Evolutionary conservation across 1,140 invertebrate species (phyloP), one percentile per base, ranked within the genome.

Genomic region (Melanaphis sacchari): DNA sequence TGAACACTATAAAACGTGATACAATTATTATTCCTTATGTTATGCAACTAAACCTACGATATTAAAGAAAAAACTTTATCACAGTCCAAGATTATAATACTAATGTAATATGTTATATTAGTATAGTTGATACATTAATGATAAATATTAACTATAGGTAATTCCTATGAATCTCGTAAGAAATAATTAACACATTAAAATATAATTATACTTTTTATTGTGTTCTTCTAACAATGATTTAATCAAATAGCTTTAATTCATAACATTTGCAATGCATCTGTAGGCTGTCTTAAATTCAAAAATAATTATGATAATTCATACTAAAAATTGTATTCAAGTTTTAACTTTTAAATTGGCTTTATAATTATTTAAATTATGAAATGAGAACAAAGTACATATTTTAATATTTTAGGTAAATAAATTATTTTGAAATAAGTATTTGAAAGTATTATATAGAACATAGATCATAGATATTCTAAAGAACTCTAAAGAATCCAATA

Each of bases 101-200:
- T n/a, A n/a, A n/a, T n/a, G n/a, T 41, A 85, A 40, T 11, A 41
- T 41, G 38, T 41, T 85, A 26, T 76, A 76, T 76, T n/a, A 76
- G n/a, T 76, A 2, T n/a, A n/a, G 59, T 76, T 76, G 59, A n/a
- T 41, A 85, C 82, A 85, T 85, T 41, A 85, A 85, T n/a, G n/a
- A n/a, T n/a, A n/a, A n/a, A n/a, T 85, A 85, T 85, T 85, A 85
- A 85, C 9, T 85, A 66, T 46, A 76, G 59, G 38, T 40, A 38
- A 82, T 40, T 85, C 41, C 82, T 31, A 15, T 40, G 82, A 85
- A 85, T 85, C 22, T 85, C 9, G 31, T 41, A 41, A 85, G 26
- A 41, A 85, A 85, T 40, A 85, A 85, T 41, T 24, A 41, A 40
- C 82, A 40, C 82, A 85, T 41, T 40, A 40, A 85, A 31, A 85